phyloP scores from a whole-genome alignment of 2,888 invertebrate genomes.

The Volucella bombylans region DNA sequence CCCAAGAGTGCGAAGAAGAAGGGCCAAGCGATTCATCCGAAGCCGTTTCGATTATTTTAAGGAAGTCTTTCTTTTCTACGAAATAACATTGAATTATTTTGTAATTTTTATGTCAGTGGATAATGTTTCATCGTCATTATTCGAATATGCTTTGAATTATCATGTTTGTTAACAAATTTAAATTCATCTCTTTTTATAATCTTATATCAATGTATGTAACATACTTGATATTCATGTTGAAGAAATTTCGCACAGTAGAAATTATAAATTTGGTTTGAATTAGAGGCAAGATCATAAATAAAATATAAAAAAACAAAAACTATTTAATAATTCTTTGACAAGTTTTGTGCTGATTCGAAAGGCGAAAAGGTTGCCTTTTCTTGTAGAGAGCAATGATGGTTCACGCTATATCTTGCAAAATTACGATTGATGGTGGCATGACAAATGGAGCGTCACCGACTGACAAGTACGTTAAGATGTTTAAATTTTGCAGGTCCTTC shows the following conservation, averaged over 20 bases:
- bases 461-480: too few relatives aligned
- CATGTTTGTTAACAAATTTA: constrained; percentile 32
- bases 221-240: not conserved
- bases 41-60: constrained; percentile 82
- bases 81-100: not conserved
- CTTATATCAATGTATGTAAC: constrained; percentile 1
- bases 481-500: too few relatives aligned
- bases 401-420: too few relatives aligned
- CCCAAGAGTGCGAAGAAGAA: constrained; percentile 78
- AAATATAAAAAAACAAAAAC: constrained; percentile 19
- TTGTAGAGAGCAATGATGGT: too few relatives aligned
- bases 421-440: too few relatives aligned
- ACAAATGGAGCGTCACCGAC: too few relatives aligned
- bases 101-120: constrained; percentile 2
- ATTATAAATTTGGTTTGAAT: constrained; percentile 11
- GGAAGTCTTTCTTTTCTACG: not conserved
- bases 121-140: not conserved
- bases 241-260: constrained; percentile 22
- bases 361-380: too few relatives aligned
- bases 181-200: constrained; percentile 15
- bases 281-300: constrained; percentile 31
- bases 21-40: constrained; percentile 81
- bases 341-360: too few relatives aligned
- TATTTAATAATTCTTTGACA: not conserved
- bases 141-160: constrained; percentile 29